Conservation (phyloP, 2,113 vertebrate species). For the Coryphaenoides rupestris region DNA sequence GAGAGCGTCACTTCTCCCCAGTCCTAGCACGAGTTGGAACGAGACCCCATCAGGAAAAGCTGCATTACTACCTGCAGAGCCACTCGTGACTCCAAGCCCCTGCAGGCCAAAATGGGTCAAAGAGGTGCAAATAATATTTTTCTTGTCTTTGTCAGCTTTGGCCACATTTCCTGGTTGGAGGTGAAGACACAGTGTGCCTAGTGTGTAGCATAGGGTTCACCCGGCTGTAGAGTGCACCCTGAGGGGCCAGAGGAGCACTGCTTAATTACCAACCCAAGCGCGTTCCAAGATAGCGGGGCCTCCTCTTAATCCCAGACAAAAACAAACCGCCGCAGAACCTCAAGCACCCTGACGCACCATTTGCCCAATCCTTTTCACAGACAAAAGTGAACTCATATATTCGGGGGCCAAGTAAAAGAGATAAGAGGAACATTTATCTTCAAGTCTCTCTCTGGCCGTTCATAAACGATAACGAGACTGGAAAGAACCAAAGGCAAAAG, state of each 20-base stretch:
- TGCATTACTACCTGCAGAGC: background rate
- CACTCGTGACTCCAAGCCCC: background rate
- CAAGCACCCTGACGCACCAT: constrained; percentile 20
- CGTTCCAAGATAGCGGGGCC: constrained; percentile 50
- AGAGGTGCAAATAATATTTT: constrained; percentile 28
- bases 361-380: constrained; percentile 28
- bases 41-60: background rate
- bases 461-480: too few species aligned
- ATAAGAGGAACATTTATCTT: background rate
- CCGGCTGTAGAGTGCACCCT: constrained; percentile 33
- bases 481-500: too few species aligned
- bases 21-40: constrained; percentile 23
- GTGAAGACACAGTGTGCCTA: constrained; percentile 19
- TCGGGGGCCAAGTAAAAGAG: constrained; percentile 9
- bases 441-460: too few species aligned
- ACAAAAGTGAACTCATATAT: constrained; percentile 11
- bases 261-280: constrained; percentile 51
- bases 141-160: constrained; percentile 19
- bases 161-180: constrained; percentile 20
- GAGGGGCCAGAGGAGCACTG: constrained; percentile 31
- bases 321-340: constrained; percentile 37
- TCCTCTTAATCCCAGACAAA: constrained; percentile 46
- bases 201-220: too few species aligned
- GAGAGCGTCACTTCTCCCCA: constrained; percentile 36
- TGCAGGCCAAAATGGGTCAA: constrained; percentile 4